Evolutionary conservation across 2,797 vertebrate genomes (phyloP), one percentile per base, ranked within the genome.

Genomic region (Spinibarbus caldwelli): DNA sequence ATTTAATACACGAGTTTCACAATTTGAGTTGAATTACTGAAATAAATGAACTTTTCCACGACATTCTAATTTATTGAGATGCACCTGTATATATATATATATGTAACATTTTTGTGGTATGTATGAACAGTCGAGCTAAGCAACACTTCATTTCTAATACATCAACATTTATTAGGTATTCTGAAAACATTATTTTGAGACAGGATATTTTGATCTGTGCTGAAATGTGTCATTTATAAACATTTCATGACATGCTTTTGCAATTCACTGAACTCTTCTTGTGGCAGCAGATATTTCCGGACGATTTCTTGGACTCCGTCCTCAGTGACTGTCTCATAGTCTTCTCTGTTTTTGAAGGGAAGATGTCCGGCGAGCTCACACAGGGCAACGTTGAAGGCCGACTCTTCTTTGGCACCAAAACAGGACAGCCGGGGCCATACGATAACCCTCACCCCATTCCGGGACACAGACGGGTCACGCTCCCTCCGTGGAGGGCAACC

Each of bases 331-430:
- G 15, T 88, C 54, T 92, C 88, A 75, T 92, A 99, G 87, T 97
- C 96, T 36, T 90, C 70, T 70, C 91, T 90, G 47, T 94, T 93
- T 81, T 97, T 97, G 72, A 97, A 91, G 0, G 97, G 96, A 31
- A 99, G 93, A 92, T 97, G 95, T 17, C 98, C 98, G 0, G 97
- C 97, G 66, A 99, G 94, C 88, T 99, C 98, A 89, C 98, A 99
- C 0, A 99, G 92, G 1, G 98, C 98, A 21, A 98, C 96, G 0
- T 96, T 97, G 85, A 97, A 96, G 0, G 95, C 95, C 0, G 94
- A 92, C 0, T 95, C 92, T 72, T 96, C 95, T 90, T 98, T 97
- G 21, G 94, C 87, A 0, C 97, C 97, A 2, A 98, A 97, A 89
- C 94, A 93, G 4, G 97, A 91, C 52, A 86, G 88, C 52, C 97